Conservation (phyloP, 2,888 invertebrate genomes). For the Tiliacea aurago region DNA sequence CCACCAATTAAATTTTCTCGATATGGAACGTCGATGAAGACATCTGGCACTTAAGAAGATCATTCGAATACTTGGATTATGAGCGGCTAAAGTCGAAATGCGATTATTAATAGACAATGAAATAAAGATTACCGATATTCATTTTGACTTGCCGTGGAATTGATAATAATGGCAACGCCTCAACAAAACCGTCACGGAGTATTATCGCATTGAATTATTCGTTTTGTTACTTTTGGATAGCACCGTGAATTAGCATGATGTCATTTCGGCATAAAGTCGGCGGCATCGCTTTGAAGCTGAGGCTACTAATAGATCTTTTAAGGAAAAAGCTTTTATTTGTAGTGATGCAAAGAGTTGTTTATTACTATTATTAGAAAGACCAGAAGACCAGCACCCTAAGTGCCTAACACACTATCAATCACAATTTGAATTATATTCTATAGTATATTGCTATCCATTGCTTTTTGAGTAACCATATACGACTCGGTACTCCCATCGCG, state of each 20-base stretch:
- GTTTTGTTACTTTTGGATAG: conserved; percentile 67
- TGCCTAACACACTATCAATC: too few relatives aligned
- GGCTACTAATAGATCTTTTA: conserved; percentile 35
- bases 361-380: too few relatives aligned
- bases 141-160: conserved; percentile 76
- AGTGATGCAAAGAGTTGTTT: conserved; percentile 3
- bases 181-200: conserved; percentile 77
- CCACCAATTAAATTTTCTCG: conserved; percentile 50
- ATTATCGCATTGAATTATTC: conserved; percentile 69
- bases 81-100: conserved; percentile 62
- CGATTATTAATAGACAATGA: conserved; percentile 71
- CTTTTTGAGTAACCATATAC: too few relatives aligned
- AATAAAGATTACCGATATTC: conserved; percentile 71
- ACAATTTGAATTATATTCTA: too few relatives aligned
- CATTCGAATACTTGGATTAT: conserved; percentile 66
- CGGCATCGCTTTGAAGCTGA: conserved; percentile 45
- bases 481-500: too few relatives aligned
- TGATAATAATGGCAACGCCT: conserved; percentile 77
- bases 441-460: too few relatives aligned
- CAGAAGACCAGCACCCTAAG: too few relatives aligned
- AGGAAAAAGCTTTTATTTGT: conserved; percentile 17
- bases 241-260: conserved; percentile 70
- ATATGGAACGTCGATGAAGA: conserved; percentile 52
- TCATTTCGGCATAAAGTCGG: conserved; percentile 63
- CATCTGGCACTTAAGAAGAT: conserved; percentile 56